Conservation (phyloP, 1,140 invertebrate genomes). For the Heliothis virescens region DNA sequence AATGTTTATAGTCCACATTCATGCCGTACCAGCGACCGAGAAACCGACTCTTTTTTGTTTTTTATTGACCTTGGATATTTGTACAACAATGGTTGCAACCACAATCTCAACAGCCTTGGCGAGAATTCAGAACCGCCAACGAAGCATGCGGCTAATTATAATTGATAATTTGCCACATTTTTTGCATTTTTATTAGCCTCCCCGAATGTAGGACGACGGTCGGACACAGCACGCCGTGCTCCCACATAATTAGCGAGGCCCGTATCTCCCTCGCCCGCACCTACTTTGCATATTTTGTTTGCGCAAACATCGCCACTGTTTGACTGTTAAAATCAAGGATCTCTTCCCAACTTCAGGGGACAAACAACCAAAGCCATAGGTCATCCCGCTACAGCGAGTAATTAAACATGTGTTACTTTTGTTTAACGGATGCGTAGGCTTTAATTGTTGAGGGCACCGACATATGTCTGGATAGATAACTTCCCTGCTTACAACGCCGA, state of each 20-base stretch:
- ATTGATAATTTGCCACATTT: constrained; percentile 79
- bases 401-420: constrained; percentile 61
- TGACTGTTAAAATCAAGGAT: constrained; percentile 83
- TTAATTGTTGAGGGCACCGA: constrained; percentile 30
- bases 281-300: constrained; percentile 85
- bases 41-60: constrained; percentile 32
- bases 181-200: constrained; percentile 82
- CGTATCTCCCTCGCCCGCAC: constrained; percentile 80
- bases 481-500: constrained; percentile 16
- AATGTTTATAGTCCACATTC: constrained; percentile 48
- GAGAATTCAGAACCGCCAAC: constrained; percentile 48
- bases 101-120: background rate
- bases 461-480: constrained; percentile 39
- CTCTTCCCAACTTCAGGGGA: constrained; percentile 66
- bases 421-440: constrained; percentile 42
- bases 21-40: constrained; percentile 23
- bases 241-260: constrained; percentile 81
- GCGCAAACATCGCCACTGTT: constrained; percentile 79
- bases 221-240: constrained; percentile 74
- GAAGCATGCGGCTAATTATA: constrained; percentile 74
- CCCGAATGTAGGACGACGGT: constrained; percentile 76
- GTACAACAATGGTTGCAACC: constrained; percentile 26
- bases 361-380: constrained; percentile 66
- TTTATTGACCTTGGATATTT: constrained; percentile 35
- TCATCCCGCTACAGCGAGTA: constrained; percentile 51